Percentiles rank a stretch among this genome's conserved stretches.
phyloP scores from a whole-genome alignment of 2,797 vertebrate genomes.

The Anguilla megastoma region DNA sequence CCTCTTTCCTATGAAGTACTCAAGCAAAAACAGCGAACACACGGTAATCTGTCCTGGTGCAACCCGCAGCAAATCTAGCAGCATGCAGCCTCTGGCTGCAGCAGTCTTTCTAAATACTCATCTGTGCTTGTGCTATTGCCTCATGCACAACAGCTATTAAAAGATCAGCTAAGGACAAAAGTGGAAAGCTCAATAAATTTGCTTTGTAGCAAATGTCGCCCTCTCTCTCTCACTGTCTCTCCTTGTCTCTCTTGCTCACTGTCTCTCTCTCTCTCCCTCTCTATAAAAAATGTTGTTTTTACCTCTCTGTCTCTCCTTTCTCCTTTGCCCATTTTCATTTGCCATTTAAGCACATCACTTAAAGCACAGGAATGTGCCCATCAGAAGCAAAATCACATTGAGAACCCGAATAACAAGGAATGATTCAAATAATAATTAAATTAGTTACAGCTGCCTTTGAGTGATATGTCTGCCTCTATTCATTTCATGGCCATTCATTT shows the following conservation, averaged over 20 bases:
- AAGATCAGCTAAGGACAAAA: conserved; percentile 18
- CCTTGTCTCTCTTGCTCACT: neutral
- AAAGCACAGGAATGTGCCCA: neutral
- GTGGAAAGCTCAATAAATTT: conserved; percentile 26
- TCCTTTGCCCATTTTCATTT: neutral
- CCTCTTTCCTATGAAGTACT: neutral
- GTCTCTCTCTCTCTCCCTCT: neutral
- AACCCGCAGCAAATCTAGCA: neutral
- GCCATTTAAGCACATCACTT: neutral
- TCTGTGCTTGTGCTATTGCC: neutral
- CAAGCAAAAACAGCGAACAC: neutral
- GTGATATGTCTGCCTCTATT: neutral
- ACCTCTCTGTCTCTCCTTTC: neutral
- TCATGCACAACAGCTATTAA: conserved; percentile 49
- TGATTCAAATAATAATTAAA: neutral
- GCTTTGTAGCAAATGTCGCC: conserved; percentile 1
- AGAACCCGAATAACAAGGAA: neutral
- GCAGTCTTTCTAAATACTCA: neutral
- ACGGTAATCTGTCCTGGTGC: neutral
- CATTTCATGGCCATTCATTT: neutral
- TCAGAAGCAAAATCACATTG: neutral
- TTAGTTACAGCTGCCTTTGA: neutral
- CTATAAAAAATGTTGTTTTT: neutral
- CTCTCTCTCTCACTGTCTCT: neutral
- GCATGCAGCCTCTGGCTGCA: neutral